Evolutionary conservation across 1,140 invertebrate genomes (phyloP).

Genomic region (Latrodectus geometricus): DNA sequence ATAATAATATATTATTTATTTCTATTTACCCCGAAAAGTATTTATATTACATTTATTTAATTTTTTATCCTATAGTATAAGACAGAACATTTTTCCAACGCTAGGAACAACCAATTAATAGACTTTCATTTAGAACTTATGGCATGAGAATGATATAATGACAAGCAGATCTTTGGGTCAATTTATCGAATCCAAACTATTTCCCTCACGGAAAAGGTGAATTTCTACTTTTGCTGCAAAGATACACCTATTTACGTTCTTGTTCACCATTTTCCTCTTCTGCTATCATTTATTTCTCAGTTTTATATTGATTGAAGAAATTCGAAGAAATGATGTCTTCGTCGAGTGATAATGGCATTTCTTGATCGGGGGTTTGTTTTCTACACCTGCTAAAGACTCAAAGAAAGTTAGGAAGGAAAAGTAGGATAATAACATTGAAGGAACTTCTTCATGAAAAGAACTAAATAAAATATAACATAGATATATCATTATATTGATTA

Average conservation of each 20-base stretch:
- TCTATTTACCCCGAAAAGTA: not conserved
- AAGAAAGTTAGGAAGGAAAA: too few relatives aligned
- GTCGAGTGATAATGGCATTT: constrained; percentile 29
- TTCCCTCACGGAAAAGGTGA: not conserved
- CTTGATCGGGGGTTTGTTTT: not conserved
- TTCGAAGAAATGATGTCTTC: constrained; percentile 27
- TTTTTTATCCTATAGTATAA: not conserved
- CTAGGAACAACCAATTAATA: not conserved
- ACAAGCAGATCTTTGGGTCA: constrained; percentile 10
- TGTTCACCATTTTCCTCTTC: constrained; percentile 3
- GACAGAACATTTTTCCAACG: not conserved
- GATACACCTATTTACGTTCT: constrained; percentile 21
- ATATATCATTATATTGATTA: too few relatives aligned
- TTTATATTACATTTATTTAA: not conserved
- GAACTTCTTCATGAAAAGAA: too few relatives aligned
- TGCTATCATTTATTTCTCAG: not conserved
- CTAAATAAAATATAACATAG: too few relatives aligned
- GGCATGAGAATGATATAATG: not conserved
- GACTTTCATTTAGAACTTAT: not conserved
- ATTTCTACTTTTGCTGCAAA: constrained; percentile 8
- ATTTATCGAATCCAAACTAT: constrained; percentile 38
- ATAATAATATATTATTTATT: not conserved
- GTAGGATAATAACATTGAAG: too few relatives aligned
- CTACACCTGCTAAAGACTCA: too few relatives aligned
- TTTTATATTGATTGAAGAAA: constrained; percentile 14